Base-by-base conservation (phyloP, 2,797 vertebrate genomes). In the Rhinatrema bivittatum region DNA sequence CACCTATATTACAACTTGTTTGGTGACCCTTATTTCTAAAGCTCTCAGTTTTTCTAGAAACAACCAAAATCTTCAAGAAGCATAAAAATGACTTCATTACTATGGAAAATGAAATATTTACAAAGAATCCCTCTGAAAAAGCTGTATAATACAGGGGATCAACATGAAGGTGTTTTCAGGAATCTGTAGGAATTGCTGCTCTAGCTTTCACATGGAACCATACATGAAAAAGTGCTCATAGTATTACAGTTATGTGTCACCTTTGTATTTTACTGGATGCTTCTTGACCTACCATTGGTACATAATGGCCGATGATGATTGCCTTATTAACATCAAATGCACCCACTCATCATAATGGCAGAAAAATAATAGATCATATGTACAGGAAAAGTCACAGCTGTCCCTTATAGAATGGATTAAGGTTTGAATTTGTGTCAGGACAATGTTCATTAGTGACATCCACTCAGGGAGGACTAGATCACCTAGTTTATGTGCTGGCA, bases 351-450 rank as follows among this genome's bases (percentile, higher is more conserved):
- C 60, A 50, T 37, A 32, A 32, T 51, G 59, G 54, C 51, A 66
- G 40, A 44, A 65, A 61, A 70, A 50, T 60, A 74, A 65, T 55
- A 37, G 40, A 61, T 71, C 55, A 48, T 68, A 66, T 72, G 73
- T 70, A 72, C 61, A 50, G 52, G 60, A 50, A 49, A 63, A 74
- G 64, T 68, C 71, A 68, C 63, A 65, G 61, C 62, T 78, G 66
- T 69, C 45, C 60, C 51, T 55, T 47, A 59, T 50, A 44, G 63
- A 70, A 67, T 72, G 45, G 73, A 70, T 79, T 79, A 74, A 76
- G 35, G 47, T 76, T 78, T 76, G 74, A 78, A 79, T 76, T 73
- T 79, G 52, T 74, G 69, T 78, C 74, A 72, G 61, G 65, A 27
- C 57, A 39, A 39, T 54, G 62, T 58, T 66, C 66, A 59, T 68